Base-by-base conservation (phyloP, 1,140 invertebrate species). In the Drosophila arawakana region DNA sequence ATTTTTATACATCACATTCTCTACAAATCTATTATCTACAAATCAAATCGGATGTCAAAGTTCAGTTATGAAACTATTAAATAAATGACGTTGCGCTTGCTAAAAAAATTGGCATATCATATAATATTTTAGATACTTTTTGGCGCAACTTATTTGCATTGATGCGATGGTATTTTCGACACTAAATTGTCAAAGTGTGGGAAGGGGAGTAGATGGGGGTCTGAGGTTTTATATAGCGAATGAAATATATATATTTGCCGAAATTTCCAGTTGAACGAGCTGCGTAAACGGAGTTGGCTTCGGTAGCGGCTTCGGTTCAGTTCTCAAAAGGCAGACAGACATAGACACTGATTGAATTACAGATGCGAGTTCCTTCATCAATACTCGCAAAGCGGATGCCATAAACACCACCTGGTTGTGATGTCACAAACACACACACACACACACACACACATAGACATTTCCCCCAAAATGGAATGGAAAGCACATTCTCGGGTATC, bases 281-380 rank as follows among this genome's bases (percentile, higher is more conserved):
- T 82, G 81, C 78, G 77, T 74, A 69, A 73, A 84, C 65, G 66
- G 68, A 43, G 71, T 54, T n/a, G 2, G 25, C 25, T 30, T 3
- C 25, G 25, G 25, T 30, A 30, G 25, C 25, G 3, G 25, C 25
- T 30, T 39, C 55, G 39, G 69, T 34, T 62, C 34, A 63, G 25
- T 37, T 54, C 60, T 81, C 81, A 80, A 81, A 69, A 77, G 78
- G 62, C 60, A 77, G 81, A 71, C 84, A 89, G 86, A 90, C 84
- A 90, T 91, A 88, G 88, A 90, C 83, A 84, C 84, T 81, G 78
- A 91, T 91, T 91, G 88, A 89, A 91, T 84, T 89, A 91, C 83
- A 84, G 89, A 91, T 91, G 85, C 81, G 89, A 89, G 89, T 85
- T 91, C 84, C 84, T 90, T 91, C 84, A 91, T 91, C 89, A 90